Percentiles rank a stretch among this genome's conserved stretches.
Conservation (phyloP, 2,797 vertebrate species). For the Ctenopoma multispine region DNA sequence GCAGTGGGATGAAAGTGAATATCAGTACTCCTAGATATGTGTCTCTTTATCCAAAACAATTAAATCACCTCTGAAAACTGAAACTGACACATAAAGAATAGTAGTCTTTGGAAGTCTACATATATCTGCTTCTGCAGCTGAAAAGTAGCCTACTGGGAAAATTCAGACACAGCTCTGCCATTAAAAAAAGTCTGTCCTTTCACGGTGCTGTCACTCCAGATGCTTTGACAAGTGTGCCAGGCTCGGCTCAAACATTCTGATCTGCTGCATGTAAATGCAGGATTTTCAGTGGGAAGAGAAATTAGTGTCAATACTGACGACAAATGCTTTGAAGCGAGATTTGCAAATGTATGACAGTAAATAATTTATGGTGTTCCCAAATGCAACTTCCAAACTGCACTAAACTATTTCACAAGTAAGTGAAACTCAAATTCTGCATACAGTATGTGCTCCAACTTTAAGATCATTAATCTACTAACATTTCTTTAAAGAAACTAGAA, state of each 20-base stretch:
- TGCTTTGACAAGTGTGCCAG: neutral
- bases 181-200: neutral
- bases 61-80: neutral
- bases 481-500: neutral
- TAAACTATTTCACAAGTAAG: neutral
- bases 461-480: neutral
- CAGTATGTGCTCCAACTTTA: neutral
- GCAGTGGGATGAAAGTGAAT: neutral
- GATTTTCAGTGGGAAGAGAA: neutral
- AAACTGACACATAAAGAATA: neutral
- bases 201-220: neutral
- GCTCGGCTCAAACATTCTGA: neutral
- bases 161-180: neutral
- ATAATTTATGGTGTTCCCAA: neutral
- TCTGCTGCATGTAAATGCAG: neutral
- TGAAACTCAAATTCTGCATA: too few species aligned
- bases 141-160: neutral
- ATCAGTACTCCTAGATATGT: too few species aligned
- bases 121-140: neutral
- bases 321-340: neutral
- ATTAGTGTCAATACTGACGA: too few species aligned
- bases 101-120: neutral
- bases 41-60: neutral
- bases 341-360: neutral
- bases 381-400: neutral